Evolutionary conservation across 2,888 invertebrate genomes (phyloP).

Genomic region (Ophion ellenae): DNA sequence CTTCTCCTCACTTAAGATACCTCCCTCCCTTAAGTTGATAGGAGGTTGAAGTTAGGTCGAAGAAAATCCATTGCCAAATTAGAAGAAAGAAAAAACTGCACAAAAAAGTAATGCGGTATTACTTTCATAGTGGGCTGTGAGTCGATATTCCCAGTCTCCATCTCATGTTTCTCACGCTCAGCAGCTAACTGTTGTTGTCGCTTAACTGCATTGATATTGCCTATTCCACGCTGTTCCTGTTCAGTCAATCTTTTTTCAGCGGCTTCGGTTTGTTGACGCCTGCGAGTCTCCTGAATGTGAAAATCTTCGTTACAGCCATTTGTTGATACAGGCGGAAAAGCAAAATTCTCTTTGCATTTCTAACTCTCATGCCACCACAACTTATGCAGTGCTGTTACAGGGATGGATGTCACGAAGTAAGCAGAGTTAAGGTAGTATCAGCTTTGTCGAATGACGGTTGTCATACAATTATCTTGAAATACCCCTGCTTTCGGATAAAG

Average conservation of each 20-base stretch:
- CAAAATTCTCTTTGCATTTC: not conserved
- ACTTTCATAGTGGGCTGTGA: conserved; percentile 75
- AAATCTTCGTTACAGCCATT: not conserved
- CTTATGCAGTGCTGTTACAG: too few species aligned
- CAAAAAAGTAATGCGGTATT: conserved; percentile 17
- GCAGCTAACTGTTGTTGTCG: conserved; percentile 86
- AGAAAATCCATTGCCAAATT: not conserved
- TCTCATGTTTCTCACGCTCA: conserved; percentile 86
- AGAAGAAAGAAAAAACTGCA: not conserved
- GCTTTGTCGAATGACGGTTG: too few species aligned
- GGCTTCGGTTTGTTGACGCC: conserved; percentile 88
- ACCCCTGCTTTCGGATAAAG: too few species aligned
- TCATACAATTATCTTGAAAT: too few species aligned
- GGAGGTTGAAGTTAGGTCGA: not conserved
- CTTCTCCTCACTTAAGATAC: not conserved
- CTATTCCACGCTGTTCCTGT: conserved; percentile 87
- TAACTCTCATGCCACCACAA: not conserved
- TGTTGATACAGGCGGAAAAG: not conserved
- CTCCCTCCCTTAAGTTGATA: conserved; percentile 1
- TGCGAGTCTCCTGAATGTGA: conserved; percentile 86
- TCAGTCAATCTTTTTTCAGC: conserved; percentile 88
- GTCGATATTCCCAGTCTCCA: conserved; percentile 82
- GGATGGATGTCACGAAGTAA: too few species aligned
- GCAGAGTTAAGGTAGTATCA: too few species aligned
- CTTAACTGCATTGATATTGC: conserved; percentile 86